Conservation (phyloP, 2,888 invertebrate species). For the Cotesia congregata region DNA sequence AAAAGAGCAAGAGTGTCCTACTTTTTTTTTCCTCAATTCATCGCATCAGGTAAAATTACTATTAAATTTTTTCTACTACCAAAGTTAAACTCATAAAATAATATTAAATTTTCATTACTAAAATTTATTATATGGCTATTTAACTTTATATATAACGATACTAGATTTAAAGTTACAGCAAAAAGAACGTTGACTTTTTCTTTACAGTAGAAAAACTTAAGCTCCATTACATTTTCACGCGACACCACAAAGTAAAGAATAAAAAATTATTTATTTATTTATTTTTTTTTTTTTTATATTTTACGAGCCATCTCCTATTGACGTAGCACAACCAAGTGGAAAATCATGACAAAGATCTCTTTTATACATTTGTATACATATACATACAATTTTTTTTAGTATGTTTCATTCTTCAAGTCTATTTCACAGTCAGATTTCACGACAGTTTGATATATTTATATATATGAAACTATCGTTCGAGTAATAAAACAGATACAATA, state of each 20-base stretch:
- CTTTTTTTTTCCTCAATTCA: no score
- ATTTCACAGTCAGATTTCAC: constrained; percentile 36
- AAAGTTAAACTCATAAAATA: neutral
- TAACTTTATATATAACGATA: neutral
- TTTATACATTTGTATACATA: neutral
- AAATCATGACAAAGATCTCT: constrained; percentile 4
- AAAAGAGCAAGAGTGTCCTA: no score
- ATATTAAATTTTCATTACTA: neutral
- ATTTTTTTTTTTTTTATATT: neutral
- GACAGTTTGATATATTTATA: constrained; percentile 46
- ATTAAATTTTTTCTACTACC: neutral
- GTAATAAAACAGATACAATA: constrained; percentile 4
- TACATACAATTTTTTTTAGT: constrained; percentile 9
- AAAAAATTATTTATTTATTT: neutral
- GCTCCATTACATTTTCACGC: neutral
- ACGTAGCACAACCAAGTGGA: neutral
- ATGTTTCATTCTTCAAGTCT: constrained; percentile 13
- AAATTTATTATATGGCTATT: constrained; percentile 1
- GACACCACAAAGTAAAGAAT: neutral
- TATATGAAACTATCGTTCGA: constrained; percentile 30
- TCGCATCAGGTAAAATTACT: neutral
- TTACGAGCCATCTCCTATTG: neutral
- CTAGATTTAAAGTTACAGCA: no score
- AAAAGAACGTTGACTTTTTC: neutral
- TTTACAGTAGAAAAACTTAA: neutral